Percentiles rank a stretch among this genome's conserved stretches.
phyloP scores from a whole-genome alignment of 2,113 vertebrate genomes.

The Willisornis vidua region DNA sequence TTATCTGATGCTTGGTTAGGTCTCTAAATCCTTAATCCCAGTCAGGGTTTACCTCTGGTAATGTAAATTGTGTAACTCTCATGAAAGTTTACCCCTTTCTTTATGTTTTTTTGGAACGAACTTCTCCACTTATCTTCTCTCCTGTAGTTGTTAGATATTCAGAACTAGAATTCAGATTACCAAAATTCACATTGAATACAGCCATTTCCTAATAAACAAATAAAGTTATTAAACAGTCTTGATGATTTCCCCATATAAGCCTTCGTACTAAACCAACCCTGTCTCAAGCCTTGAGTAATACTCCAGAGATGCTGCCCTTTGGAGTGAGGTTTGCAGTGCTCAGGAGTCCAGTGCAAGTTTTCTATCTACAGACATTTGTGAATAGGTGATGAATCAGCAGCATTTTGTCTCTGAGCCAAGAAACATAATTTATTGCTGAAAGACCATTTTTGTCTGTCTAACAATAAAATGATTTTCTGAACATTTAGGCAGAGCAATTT shows the following conservation, averaged over 20 bases:
- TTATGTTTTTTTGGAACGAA: not conserved
- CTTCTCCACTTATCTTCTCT: not conserved
- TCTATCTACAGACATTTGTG: not conserved
- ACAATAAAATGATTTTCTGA: slow-evolving; percentile 16
- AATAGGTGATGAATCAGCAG: not conserved
- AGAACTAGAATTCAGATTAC: not conserved
- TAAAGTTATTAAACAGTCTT: not conserved
- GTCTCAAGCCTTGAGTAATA: not conserved
- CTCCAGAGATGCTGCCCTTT: not conserved
- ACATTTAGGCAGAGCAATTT: slow-evolving; percentile 28
- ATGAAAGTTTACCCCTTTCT: not conserved
- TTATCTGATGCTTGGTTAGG: not conserved
- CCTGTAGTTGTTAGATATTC: not conserved
- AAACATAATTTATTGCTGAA: slow-evolving; percentile 11
- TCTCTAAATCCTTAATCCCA: not conserved
- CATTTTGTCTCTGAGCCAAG: slow-evolving; percentile 16
- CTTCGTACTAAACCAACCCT: not conserved
- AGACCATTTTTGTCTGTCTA: not conserved
- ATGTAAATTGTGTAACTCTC: not conserved
- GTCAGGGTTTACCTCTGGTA: not conserved
- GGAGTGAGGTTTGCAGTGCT: not conserved
- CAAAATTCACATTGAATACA: not conserved
- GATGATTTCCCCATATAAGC: not conserved
- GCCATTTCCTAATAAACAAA: not conserved
- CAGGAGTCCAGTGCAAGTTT: not conserved